Evolutionary conservation across 1,140 invertebrate genomes (phyloP), one percentile per base, ranked within the genome.

Genomic region (Solenopsis invicta): DNA sequence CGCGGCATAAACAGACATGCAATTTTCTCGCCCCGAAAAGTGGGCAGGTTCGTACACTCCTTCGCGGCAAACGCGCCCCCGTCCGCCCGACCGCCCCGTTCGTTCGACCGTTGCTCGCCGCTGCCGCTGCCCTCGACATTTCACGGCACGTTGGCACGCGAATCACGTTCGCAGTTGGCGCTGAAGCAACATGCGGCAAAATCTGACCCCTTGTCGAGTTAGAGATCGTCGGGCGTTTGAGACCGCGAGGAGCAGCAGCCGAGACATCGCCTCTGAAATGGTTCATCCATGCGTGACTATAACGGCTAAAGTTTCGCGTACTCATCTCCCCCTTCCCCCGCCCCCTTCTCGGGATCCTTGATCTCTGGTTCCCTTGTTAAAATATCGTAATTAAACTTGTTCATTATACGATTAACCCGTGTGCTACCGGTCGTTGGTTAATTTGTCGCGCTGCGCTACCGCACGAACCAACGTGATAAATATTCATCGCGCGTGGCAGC

Each of bases 301-400:
- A 92, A 92, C 88, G 87, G 86, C 74, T 89, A 67, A 91, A 92
- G 87, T 92, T 92, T 92, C 75, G 85, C 80, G 80, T 59, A 75
- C 67, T 37, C 78, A 82, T 77, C 74, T 67, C 67, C 8, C 41
- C 45, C n/a, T n/a, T 75, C 16, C 45, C 13, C 29, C 29, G 5
- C 56, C 18, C n/a, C n/a, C n/a, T n/a, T n/a, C n/a, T n/a, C n/a
- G n/a, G 29, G 29, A 29, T 29, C 29, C 29, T 29, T 29, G 29
- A 29, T 29, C 29, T 29, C 29, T 29, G 29, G 24, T 0, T 45
- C 13, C 45, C 59, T 81, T 72, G 59, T 76, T 90, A 76, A 92
- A 91, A 92, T 91, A 91, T 92, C 87, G 89, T 90, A 87, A 92
- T 92, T 92, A 92, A 92, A 92, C 89, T 92, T 92, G 92, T 92